phyloP scores from a whole-genome alignment of 2,113 vertebrate genomes.

The Phaethon lepturus region DNA sequence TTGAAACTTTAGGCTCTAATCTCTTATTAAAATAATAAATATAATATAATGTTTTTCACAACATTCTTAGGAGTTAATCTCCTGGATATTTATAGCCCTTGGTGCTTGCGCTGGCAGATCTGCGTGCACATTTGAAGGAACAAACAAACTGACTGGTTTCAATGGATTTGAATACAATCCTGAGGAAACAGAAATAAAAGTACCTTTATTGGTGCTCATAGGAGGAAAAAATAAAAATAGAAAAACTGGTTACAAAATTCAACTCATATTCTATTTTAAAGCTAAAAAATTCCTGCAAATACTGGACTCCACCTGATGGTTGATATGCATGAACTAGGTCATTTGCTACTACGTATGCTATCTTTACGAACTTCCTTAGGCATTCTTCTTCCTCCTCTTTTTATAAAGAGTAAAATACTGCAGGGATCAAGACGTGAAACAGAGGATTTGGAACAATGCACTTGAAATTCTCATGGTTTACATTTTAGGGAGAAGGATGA shows the following conservation, averaged over 20 bases:
- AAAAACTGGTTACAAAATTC: background rate
- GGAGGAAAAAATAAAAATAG: background rate
- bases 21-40: background rate
- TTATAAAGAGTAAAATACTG: background rate
- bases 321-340: background rate
- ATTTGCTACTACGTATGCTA: background rate
- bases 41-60: background rate
- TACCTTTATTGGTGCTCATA: background rate
- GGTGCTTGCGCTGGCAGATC: background rate
- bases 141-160: background rate
- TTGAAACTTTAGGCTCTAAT: background rate
- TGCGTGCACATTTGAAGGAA: background rate
- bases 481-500: background rate
- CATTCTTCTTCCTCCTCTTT: background rate
- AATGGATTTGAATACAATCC: background rate
- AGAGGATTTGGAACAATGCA: background rate
- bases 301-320: background rate
- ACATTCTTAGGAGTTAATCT: background rate
- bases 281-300: background rate
- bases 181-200: background rate
- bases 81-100: background rate
- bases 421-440: background rate
- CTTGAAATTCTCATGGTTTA: background rate
- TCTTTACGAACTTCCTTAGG: background rate
- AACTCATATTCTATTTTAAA: background rate